A percentile compares a stretch with the other conserved stretches of the same genome.
phyloP scores from a whole-genome alignment of 2,113 vertebrate species.

The Egretta garzetta region DNA sequence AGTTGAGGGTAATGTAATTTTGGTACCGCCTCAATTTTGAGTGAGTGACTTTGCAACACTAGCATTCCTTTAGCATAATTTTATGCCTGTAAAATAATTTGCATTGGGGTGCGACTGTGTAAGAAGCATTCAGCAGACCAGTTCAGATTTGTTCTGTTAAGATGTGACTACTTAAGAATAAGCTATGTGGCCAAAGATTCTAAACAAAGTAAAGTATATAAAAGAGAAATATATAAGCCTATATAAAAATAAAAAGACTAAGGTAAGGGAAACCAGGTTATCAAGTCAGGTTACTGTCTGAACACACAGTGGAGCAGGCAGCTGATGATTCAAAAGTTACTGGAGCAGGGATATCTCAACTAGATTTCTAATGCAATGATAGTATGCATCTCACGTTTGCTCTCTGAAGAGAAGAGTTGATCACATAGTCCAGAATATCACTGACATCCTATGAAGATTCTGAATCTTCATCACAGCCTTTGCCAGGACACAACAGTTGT shows the following conservation, averaged over 20 bases:
- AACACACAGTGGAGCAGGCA: neutral
- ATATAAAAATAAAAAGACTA: neutral
- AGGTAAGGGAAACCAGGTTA: neutral
- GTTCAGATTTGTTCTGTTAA: neutral
- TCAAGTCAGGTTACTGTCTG: neutral
- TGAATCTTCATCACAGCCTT: neutral
- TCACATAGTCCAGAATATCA: neutral
- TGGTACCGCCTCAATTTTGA: neutral
- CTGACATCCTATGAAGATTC: neutral
- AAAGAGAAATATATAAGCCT: neutral
- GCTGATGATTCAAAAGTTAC: neutral
- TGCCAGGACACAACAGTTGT: neutral
- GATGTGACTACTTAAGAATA: neutral
- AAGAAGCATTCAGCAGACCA: neutral
- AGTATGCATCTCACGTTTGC: neutral
- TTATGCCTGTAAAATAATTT: neutral
- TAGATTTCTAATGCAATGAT: neutral
- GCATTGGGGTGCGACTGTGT: neutral
- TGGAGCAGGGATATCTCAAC: neutral
- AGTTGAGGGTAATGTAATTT: rapidly evolving
- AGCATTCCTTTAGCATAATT: neutral
- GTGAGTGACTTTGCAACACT: neutral
- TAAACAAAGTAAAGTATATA: neutral
- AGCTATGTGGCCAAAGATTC: neutral
- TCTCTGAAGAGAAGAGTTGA: neutral